Percentiles rank a stretch among this genome's conserved stretches.
phyloP scores from a whole-genome alignment of 2,113 vertebrate genomes.

The Acrocephalus kingi region DNA sequence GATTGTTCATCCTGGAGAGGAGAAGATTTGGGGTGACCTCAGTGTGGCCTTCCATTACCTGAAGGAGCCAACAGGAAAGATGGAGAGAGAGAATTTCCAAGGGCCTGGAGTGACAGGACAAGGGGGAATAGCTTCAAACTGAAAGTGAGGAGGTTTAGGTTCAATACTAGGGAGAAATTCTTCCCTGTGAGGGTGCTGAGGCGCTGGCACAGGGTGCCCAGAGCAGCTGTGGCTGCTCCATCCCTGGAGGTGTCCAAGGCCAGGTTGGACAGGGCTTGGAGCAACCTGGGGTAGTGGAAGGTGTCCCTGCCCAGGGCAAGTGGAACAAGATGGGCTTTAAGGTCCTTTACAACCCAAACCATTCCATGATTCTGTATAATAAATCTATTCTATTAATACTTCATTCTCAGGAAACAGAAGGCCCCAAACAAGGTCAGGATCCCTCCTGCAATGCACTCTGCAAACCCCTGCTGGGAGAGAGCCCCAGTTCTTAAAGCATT shows the following conservation, averaged over 20 bases:
- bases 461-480: conserved; percentile 1
- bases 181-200: neutral
- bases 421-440: neutral
- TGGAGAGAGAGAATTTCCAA: neutral
- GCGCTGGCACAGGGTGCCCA: neutral
- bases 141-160: neutral
- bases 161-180: too few species aligned
- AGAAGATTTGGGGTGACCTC: neutral
- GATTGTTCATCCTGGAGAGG: neutral
- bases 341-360: neutral
- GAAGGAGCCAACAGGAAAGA: neutral
- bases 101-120: neutral
- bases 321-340: neutral
- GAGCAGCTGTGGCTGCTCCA: neutral
- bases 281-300: neutral
- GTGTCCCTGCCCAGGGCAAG: neutral
- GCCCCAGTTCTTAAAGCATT: neutral
- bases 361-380: neutral
- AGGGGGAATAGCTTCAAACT: neutral
- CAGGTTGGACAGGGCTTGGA: neutral
- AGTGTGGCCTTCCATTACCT: rapidly evolving
- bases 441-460: neutral
- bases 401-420: neutral
- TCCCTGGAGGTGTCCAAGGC: neutral
- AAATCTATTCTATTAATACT: neutral